These are phyloP conservation scores for Tursiops truncatus DNA, from an alignment of 2,113 vertebrate species.

Conservation along the genomic window DNA sequence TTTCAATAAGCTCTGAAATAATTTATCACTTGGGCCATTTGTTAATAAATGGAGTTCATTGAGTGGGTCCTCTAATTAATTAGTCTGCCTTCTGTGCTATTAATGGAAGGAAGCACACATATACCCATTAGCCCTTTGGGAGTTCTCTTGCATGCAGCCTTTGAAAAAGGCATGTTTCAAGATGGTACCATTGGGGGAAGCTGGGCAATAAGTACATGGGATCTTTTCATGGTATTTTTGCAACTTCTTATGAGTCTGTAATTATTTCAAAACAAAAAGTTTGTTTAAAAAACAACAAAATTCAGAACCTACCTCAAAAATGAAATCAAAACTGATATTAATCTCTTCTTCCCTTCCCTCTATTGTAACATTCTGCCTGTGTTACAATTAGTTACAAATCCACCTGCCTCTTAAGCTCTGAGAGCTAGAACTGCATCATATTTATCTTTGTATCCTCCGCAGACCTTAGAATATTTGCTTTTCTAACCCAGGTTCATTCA, in stretches of 20 bases:
- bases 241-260: not conserved
- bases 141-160: not conserved
- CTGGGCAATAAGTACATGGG: not conserved
- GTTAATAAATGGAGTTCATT: constrained; percentile 79
- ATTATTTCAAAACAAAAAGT: constrained; percentile 15
- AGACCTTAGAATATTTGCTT: constrained; percentile 12
- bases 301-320: not conserved
- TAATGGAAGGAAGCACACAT: constrained; percentile 64
- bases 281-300: not conserved
- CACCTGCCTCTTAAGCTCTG: not conserved
- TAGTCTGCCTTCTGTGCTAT: constrained; percentile 71
- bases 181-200: not conserved
- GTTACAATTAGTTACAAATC: not conserved
- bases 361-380: not conserved
- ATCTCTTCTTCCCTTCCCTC: not conserved
- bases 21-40: constrained; percentile 73
- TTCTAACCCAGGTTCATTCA: not conserved
- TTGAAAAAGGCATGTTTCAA: not conserved
- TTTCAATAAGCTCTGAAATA: constrained; percentile 78
- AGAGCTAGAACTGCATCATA: not conserved
- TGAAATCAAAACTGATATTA: not conserved
- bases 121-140: not conserved
- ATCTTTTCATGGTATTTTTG: not conserved
- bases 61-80: constrained; percentile 76
- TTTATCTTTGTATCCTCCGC: not conserved